Evolutionary conservation across 2,888 invertebrate genomes (phyloP).

Genomic region (Diogma glabrata): DNA sequence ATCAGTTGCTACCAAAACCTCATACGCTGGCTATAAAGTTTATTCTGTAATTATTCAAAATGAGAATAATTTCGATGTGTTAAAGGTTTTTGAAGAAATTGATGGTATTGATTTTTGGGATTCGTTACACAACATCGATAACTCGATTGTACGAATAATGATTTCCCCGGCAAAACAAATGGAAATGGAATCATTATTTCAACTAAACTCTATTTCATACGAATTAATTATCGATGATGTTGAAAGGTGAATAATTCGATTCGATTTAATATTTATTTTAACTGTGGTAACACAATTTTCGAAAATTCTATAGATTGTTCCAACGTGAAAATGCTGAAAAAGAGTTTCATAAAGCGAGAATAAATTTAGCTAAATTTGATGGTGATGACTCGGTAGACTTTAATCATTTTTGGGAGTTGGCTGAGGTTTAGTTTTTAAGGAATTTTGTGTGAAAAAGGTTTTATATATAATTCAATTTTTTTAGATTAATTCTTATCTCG

Average conservation of each 20-base stretch:
- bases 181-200: background rate
- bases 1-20: background rate
- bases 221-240: background rate
- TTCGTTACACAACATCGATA: background rate
- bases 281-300: too few species aligned
- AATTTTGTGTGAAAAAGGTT: too few species aligned
- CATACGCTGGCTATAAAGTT: conserved; percentile 1
- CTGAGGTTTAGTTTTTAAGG: too few species aligned
- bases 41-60: background rate
- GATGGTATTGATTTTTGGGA: conserved; percentile 1
- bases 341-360: too few species aligned
- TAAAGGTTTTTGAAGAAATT: background rate
- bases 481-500: background rate
- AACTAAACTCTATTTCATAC: background rate
- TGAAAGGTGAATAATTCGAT: too few species aligned
- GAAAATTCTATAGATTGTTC: too few species aligned
- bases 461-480: too few species aligned
- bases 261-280: too few species aligned
- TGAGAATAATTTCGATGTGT: background rate
- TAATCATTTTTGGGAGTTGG: conserved; percentile 5
- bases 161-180: background rate
- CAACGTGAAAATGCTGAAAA: too few species aligned
- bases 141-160: background rate
- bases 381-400: background rate
- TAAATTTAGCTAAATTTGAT: background rate